Conservation (phyloP, 2,113 vertebrate species). For the Phocoena sinus region DNA sequence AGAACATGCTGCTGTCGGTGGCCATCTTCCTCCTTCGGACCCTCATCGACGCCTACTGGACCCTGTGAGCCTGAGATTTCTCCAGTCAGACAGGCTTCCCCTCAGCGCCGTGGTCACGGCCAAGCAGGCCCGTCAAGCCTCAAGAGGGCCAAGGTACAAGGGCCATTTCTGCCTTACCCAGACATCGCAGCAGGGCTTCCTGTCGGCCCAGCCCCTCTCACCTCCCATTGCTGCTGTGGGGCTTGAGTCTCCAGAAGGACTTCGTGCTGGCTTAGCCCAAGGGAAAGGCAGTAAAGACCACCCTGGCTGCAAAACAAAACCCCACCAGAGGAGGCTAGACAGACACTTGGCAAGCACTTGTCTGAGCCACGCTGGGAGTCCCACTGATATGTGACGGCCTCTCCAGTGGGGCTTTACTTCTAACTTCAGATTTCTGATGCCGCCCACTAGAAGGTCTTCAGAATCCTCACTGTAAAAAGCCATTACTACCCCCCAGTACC, state of each 20-base stretch:
- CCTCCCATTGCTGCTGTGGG: not conserved
- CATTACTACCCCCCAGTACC: not conserved
- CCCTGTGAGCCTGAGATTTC: constrained; percentile 63
- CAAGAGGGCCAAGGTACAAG: not conserved
- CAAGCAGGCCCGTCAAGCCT: not conserved
- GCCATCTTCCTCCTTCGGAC: constrained; percentile 86
- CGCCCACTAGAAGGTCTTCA: not conserved
- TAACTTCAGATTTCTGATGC: not conserved
- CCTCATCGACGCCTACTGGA: constrained; percentile 86
- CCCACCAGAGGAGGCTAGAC: not conserved
- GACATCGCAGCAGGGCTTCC: not conserved
- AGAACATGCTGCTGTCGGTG: constrained; percentile 89
- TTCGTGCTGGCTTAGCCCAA: not conserved
- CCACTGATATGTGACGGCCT: not conserved
- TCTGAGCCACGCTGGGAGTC: not conserved
- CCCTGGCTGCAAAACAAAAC: no score
- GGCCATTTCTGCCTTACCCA: not conserved
- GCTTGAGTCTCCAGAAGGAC: not conserved
- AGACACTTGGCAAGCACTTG: not conserved
- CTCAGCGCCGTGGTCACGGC: not conserved
- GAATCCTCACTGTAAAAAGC: not conserved
- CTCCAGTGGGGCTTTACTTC: not conserved
- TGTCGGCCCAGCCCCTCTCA: accelerated
- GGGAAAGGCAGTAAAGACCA: constrained; percentile 62
- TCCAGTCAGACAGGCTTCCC: not conserved